These are phyloP conservation scores for Drosophila arawakana DNA, from an alignment of 1,140 invertebrate species.

Conservation along the genomic window DNA sequence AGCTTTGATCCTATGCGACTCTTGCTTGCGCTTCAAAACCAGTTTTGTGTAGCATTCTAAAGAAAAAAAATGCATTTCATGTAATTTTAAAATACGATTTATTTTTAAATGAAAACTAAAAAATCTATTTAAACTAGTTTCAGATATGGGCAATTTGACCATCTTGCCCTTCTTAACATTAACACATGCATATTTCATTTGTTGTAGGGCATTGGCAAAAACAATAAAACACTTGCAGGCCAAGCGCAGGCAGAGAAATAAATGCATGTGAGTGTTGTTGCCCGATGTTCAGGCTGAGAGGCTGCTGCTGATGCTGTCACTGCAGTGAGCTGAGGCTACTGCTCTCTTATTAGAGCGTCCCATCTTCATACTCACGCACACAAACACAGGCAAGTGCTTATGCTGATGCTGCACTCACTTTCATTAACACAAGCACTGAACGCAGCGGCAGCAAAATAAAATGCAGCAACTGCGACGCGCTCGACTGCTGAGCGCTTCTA, in stretches of 20 bases:
- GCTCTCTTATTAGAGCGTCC: constrained; percentile 63
- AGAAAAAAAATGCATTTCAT: constrained; percentile 22
- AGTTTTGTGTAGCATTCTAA: constrained; percentile 15
- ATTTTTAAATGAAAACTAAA: background rate
- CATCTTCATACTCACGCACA: constrained; percentile 49
- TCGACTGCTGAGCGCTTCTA: constrained; percentile 50
- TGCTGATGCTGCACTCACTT: constrained; percentile 75
- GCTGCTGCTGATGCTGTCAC: constrained; percentile 31
- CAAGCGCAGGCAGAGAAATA: constrained; percentile 46
- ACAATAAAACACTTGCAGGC: constrained; percentile 56
- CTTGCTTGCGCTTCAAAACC: constrained; percentile 41
- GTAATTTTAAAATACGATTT: background rate
- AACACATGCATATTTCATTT: background rate
- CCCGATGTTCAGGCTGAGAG: constrained; percentile 41
- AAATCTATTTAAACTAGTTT: background rate
- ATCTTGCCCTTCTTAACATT: background rate
- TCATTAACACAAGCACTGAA: constrained; percentile 68
- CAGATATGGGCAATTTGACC: background rate
- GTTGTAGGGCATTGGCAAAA: constrained; percentile 44
- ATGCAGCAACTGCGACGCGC: constrained; percentile 68
- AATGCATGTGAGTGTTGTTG: constrained; percentile 45
- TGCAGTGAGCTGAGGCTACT: constrained; percentile 34
- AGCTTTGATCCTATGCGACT: constrained; percentile 33
- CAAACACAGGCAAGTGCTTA: constrained; percentile 62
- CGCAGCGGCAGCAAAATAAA: constrained; percentile 58